Evolutionary conservation across 53 echinoderm and acorn worm genomes (phyloP), one percentile per base, ranked within the genome.

Genomic region (Stichopus horrens): DNA sequence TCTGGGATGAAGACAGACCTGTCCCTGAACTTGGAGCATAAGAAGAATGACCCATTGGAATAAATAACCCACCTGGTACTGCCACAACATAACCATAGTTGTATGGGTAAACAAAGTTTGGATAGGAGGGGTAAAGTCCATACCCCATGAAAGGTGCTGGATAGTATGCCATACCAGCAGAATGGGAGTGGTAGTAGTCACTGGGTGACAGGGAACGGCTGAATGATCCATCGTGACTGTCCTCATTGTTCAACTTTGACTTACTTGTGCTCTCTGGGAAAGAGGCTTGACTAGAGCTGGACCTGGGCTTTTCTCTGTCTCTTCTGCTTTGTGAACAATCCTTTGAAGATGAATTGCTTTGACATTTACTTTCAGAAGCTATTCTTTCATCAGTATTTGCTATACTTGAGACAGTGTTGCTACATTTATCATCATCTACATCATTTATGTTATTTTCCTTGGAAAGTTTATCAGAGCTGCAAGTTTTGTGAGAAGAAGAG

Each of bases 111-210:
- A 67, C 85, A 63, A 85, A 66, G 65, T 85, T 85, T 85, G 85
- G 85, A 67, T 85, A 85, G 9, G 85, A 85, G 7, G 85, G 85
- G 52, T 85, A 85, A 52, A 85, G 65, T 59, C 85, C 85, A 85
- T 85, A 85, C 16, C 85, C 85, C 85, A 85, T 66, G 52, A 85
- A 85, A 23, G 85, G 85, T 37, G 85, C 20, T 4, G 60, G 85
- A 52, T 85, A 85, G 85, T 85, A 85, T 52, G 65, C 68, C 85
- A 85, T 85, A 85, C 85, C 85, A 63, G 85, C 85, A 66, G 85
- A 22, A 66, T 63, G 65, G 22, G 57, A 67, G 67, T 85, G 85
- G 53, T 85, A 85, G 85, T 85, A 85, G 65, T 85, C 85, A 67
- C 58, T 63, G 21, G 85, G 85, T 59, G 85, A 85, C 57, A 65